These are phyloP conservation scores for Cettia cetti DNA, from an alignment of 2,113 vertebrate species.

Conservation along the genomic window DNA sequence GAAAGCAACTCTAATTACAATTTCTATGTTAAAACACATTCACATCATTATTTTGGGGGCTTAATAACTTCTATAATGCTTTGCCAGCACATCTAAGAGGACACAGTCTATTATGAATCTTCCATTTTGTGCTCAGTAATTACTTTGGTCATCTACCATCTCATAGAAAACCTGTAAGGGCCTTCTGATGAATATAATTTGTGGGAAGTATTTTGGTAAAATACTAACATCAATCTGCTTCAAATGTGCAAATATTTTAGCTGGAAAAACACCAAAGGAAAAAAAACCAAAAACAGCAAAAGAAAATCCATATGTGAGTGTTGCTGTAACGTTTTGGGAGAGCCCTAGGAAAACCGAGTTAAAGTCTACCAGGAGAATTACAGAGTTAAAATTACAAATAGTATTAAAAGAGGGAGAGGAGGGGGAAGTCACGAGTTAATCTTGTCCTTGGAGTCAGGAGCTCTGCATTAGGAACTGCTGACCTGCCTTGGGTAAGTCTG, in stretches of 20 bases:
- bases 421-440: not conserved
- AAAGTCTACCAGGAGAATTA: not conserved
- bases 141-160: not conserved
- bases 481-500: not conserved
- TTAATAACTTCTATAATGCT: not conserved
- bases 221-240: not conserved
- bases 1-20: not conserved
- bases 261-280: not conserved
- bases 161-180: not conserved
- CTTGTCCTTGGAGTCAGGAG: not conserved
- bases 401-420: not conserved
- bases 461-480: not conserved
- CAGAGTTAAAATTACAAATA: slow-evolving; percentile 7
- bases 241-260: not conserved
- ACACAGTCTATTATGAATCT: not conserved
- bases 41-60: not conserved
- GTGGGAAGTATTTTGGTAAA: not conserved
- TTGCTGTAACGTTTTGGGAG: not conserved
- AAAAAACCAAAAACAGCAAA: not conserved
- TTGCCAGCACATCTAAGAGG: not conserved
- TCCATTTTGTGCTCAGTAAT: not conserved
- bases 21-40: not conserved
- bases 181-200: not conserved
- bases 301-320: not conserved
- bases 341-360: not conserved